Evolutionary conservation across 2,797 vertebrate genomes (phyloP).

Genomic region (Sternarchorhynchus goeldii): DNA sequence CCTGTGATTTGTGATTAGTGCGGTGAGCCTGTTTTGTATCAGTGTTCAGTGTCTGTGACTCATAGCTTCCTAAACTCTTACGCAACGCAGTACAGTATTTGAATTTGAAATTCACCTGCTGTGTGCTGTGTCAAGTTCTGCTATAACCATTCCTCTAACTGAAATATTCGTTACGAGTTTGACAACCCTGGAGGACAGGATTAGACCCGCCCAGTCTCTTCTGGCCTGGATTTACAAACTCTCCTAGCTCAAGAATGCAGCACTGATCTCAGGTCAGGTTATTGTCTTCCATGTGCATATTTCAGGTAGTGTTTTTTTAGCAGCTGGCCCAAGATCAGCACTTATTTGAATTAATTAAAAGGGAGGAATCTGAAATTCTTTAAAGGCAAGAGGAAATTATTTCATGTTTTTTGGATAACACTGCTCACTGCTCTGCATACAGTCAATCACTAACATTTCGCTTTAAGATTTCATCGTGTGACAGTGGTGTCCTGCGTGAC

Average conservation of each 20-base stretch:
- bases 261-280: not conserved
- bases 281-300: not conserved
- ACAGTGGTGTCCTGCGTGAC: too few relatives aligned
- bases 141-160: constrained; percentile 19
- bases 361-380: constrained; percentile 4
- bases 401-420: not conserved
- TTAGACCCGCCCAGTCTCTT: constrained; percentile 3
- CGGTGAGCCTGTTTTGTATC: not conserved
- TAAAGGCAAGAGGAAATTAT: not conserved
- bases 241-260: not conserved
- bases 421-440: not conserved
- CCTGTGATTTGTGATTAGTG: not conserved
- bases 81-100: constrained; percentile 46
- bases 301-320: not conserved
- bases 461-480: not conserved
- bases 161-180: constrained; percentile 39
- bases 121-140: constrained; percentile 29
- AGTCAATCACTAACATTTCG: not conserved
- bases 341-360: not conserved
- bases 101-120: constrained; percentile 40
- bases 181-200: constrained; percentile 41
- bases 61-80: constrained; percentile 11
- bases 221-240: not conserved
- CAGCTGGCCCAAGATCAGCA: not conserved
- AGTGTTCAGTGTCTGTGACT: not conserved